Conservation (phyloP, 2,888 invertebrate genomes). For the Leptinotarsa tumamoca region DNA sequence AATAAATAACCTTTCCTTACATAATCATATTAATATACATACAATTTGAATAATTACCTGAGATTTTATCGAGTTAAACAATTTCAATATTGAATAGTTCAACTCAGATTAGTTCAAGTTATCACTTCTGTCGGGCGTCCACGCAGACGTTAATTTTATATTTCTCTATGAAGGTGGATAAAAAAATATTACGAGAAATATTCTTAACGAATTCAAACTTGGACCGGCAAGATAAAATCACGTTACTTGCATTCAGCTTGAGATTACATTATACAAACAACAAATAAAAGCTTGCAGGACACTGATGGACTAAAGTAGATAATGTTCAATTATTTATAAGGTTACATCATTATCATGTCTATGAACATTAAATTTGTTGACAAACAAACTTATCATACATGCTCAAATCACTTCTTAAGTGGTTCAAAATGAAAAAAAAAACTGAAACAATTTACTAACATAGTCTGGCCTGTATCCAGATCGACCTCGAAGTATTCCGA, state of each 20-base stretch:
- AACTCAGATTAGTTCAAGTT: too few relatives aligned
- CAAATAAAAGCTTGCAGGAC: not conserved
- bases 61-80: too few relatives aligned
- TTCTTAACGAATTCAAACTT: not conserved
- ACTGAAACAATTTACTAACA: not conserved
- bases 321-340: not conserved
- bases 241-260: not conserved
- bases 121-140: too few relatives aligned
- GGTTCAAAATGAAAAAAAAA: not conserved
- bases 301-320: not conserved
- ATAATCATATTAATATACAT: too few relatives aligned
- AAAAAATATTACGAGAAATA: not conserved
- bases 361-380: conserved; percentile 8
- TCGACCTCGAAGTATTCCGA: not conserved
- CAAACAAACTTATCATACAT: not conserved
- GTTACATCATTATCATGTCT: not conserved
- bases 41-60: too few relatives aligned
- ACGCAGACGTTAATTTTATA: too few relatives aligned
- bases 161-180: too few relatives aligned
- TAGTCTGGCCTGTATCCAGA: not conserved
- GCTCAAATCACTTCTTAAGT: not conserved
- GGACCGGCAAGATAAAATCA: not conserved
- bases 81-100: too few relatives aligned
- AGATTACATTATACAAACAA: not conserved
- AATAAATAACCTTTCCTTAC: too few relatives aligned